Conservation (phyloP, 2,797 vertebrate species). For the Alectoris magna region DNA sequence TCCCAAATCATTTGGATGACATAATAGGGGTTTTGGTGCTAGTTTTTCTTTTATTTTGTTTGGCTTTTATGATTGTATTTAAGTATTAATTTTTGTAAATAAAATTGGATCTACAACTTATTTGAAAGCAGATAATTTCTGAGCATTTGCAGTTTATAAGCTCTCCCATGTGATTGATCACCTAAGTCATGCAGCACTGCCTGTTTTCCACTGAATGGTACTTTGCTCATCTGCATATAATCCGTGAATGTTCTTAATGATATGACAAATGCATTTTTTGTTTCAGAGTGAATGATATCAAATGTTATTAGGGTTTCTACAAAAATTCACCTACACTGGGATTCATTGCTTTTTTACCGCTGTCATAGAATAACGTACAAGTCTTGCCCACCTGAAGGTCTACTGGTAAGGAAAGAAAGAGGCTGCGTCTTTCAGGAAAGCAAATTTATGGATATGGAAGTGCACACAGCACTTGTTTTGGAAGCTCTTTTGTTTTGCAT, state of each 20-base stretch:
- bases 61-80: background rate
- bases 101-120: background rate
- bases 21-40: background rate
- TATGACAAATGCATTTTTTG: background rate
- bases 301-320: background rate
- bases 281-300: background rate
- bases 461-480: background rate
- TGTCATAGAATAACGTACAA: background rate
- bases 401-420: background rate
- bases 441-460: background rate
- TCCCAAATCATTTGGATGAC: slow-evolving; percentile 1
- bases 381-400: background rate
- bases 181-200: background rate
- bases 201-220: background rate
- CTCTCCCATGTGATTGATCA: background rate
- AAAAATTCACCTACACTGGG: background rate
- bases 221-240: background rate
- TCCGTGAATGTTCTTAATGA: background rate
- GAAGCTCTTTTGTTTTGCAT: slow-evolving; percentile 28
- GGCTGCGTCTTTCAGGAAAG: background rate
- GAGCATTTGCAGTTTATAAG: background rate
- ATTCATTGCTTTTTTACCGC: background rate
- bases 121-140: background rate
- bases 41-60: background rate
- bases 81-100: background rate